These are phyloP conservation scores for Boloria selene DNA, from an alignment of 2,888 invertebrate genomes.

Conservation along the genomic window DNA sequence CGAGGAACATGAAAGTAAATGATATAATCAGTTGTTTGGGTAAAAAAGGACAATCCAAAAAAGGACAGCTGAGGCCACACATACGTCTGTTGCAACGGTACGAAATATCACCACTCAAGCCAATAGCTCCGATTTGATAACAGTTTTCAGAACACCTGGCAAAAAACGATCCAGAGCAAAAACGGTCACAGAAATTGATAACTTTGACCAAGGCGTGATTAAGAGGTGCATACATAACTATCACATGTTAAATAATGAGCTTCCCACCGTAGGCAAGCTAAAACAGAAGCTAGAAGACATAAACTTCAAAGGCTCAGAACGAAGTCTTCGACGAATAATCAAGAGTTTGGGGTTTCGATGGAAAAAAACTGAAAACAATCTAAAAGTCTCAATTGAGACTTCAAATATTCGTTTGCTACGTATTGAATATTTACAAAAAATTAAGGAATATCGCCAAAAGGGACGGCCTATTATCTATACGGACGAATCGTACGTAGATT, in stretches of 20 bases:
- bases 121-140: conserved; percentile 33
- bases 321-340: conserved; percentile 30
- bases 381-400: conserved; percentile 37
- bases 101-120: conserved; percentile 30
- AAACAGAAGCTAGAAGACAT: conserved; percentile 33
- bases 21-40: too few species aligned
- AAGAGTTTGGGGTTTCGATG: conserved; percentile 38
- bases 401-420: conserved; percentile 28
- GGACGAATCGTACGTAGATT: background rate
- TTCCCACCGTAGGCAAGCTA: conserved; percentile 44
- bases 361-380: conserved; percentile 33
- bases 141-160: conserved; percentile 45
- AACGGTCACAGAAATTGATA: conserved; percentile 44
- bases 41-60: too few species aligned
- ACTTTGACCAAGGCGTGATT: conserved; percentile 47
- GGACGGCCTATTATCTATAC: background rate
- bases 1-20: conserved; percentile 28
- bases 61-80: conserved; percentile 29
- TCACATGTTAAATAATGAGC: conserved; percentile 44
- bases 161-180: conserved; percentile 31
- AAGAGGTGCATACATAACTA: conserved; percentile 50
- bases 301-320: conserved; percentile 27
- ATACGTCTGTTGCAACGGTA: conserved; percentile 33
- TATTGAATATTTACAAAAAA: conserved; percentile 9
- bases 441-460: conserved; percentile 12